Evolutionary conservation across 2,797 vertebrate genomes (phyloP).

Genomic region (Orestias chungarensis): DNA sequence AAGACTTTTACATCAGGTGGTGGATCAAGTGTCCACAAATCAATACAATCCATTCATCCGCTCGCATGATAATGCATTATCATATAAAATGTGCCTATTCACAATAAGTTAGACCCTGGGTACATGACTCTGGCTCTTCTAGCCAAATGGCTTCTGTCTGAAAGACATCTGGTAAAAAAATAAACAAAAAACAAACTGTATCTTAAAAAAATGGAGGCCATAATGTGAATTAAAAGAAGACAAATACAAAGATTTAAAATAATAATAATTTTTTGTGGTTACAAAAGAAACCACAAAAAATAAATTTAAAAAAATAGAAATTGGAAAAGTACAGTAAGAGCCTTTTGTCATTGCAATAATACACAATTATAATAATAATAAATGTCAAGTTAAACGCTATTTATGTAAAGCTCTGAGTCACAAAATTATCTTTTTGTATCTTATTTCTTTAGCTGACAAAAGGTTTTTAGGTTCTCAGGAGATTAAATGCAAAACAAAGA

Average conservation of each 20-base stretch:
- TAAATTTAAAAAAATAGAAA: too few species aligned
- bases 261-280: too few species aligned
- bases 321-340: too few species aligned
- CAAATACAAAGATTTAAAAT: too few species aligned
- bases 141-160: background rate
- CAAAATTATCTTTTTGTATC: background rate
- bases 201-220: too few species aligned
- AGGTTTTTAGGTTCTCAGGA: background rate
- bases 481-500: background rate
- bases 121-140: background rate
- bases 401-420: background rate
- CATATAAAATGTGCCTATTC: slow-evolving; percentile 32
- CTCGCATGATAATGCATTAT: slow-evolving; percentile 38
- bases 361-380: background rate
- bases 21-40: slow-evolving; percentile 63
- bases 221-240: too few species aligned
- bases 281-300: too few species aligned
- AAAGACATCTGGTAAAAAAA: background rate
- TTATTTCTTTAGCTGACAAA: background rate
- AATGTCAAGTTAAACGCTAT: background rate
- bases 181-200: slow-evolving; percentile 12
- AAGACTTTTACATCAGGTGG: slow-evolving; percentile 50
- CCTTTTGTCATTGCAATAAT: background rate
- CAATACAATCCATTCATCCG: slow-evolving; percentile 66
- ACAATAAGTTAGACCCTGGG: background rate